Conservation (phyloP, 1,140 invertebrate genomes). For the Episyrphus balteatus region DNA sequence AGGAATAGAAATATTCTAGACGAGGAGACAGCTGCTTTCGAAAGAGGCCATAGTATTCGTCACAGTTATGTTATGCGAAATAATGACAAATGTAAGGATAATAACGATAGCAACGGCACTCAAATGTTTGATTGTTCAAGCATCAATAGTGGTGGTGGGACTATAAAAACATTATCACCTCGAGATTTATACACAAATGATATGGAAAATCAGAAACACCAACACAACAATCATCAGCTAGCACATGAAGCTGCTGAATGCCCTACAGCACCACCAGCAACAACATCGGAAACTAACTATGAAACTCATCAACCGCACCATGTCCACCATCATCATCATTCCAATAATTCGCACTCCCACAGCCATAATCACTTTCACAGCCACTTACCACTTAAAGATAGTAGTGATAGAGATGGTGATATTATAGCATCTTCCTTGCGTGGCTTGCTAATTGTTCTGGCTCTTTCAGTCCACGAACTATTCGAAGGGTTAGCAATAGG, state of each 20-base stretch:
- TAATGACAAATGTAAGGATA: background rate
- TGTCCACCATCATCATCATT: background rate
- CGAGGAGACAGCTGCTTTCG: conserved; percentile 20
- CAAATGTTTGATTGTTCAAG: background rate
- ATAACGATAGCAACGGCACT: background rate
- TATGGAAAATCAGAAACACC: conserved; percentile 2
- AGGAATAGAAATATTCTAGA: conserved; percentile 32
- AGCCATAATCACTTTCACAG: conserved; percentile 31
- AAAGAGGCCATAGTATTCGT: conserved; percentile 27
- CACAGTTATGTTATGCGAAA: conserved; percentile 20
- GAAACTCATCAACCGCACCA: too few species aligned
- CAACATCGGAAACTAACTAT: too few species aligned
- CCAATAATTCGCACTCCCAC: conserved; percentile 17
- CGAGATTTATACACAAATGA: conserved; percentile 1
- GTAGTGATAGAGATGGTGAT: conserved; percentile 38
- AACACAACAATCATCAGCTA: conserved; percentile 7
- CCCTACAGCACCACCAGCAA: background rate
- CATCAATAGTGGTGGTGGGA: background rate
- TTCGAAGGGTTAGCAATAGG: conserved; percentile 88
- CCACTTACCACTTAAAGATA: background rate
- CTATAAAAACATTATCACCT: background rate
- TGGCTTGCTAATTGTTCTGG: conserved; percentile 69
- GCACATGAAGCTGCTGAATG: background rate
- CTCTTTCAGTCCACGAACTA: conserved; percentile 79
- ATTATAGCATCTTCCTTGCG: conserved; percentile 54